Conservation (phyloP, 1,140 invertebrate species). For the Bombus haemorrhoidalis region DNA sequence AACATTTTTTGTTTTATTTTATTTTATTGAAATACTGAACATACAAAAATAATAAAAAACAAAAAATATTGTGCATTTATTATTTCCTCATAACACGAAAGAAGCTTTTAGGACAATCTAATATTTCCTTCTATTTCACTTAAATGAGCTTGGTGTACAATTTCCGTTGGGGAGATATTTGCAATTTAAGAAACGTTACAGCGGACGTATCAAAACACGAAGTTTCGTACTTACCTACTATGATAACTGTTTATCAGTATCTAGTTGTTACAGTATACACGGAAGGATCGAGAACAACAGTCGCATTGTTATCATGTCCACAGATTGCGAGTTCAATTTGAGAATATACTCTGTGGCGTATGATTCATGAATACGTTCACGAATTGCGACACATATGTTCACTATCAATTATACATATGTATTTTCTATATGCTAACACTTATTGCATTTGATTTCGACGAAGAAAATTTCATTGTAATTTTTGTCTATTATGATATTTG, state of each 20-base stretch:
- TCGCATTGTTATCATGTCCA: background rate
- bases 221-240: constrained; percentile 1
- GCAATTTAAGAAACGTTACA: background rate
- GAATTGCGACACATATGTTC: background rate
- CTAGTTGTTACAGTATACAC: background rate
- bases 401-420: background rate
- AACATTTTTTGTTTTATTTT: no score
- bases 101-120: no score
- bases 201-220: background rate
- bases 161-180: background rate
- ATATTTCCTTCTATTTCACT: no score
- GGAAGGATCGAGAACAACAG: constrained; percentile 1
- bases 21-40: no score
- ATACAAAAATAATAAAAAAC: no score
- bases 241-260: constrained; percentile 7
- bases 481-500: background rate
- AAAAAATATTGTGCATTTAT: no score
- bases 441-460: no score
- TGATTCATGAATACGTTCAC: background rate
- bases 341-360: background rate
- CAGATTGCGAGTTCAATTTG: background rate
- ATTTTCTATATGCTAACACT: background rate
- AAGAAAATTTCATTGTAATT: background rate
- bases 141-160: background rate
- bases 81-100: no score